Evolutionary conservation across 2,797 vertebrate genomes (phyloP), one percentile per base, ranked within the genome.

Genomic region (Gymnothorax reevesii): DNA sequence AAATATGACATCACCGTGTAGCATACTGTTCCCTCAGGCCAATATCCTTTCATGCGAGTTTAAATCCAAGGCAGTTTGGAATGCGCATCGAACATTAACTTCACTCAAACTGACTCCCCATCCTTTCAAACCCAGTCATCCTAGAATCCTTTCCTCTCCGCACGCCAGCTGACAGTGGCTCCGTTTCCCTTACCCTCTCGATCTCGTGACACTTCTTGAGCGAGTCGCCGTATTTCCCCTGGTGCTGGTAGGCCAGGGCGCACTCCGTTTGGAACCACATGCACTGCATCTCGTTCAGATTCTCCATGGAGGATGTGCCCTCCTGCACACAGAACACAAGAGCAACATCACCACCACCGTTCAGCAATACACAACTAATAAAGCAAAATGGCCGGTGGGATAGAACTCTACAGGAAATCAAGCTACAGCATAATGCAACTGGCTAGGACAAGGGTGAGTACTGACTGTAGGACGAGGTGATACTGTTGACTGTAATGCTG

Each of bases 221-320:
- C 90, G 99, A 97, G 84, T 99, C 99, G 88, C 99, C 99, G 12
- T 96, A 99, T 94, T 98, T 99, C 93, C 97, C 98, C 98, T 99
- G 98, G 84, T 94, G 93, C 90, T 97, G 98, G 92, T 99, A 99
- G 84, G 99, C 97, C 25, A 98, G 97, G 0, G 99, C 99, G 89
- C 98, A 99, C 89, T 99, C 99, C 0, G 98, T 99, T 94, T 99
- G 99, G 95, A 99, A 99, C 99, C 99, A 99, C 99, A 99, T 99
- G 88, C 99, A 99, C 93, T 99, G 99, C 99, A 99, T 99, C 94
- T 99, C 99, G 57, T 99, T 99, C 88, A 99, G 95, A 92, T 99
- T 99, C 92, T 99, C 99, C 87, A 99, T 98, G 0, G 98, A 98
- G 0, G 98, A 99, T 0, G 98, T 98, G 71, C 99, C 98, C 95